These are phyloP conservation scores for Indicator maculatus DNA, from an alignment of 2,113 vertebrate species.

Conservation along the genomic window DNA sequence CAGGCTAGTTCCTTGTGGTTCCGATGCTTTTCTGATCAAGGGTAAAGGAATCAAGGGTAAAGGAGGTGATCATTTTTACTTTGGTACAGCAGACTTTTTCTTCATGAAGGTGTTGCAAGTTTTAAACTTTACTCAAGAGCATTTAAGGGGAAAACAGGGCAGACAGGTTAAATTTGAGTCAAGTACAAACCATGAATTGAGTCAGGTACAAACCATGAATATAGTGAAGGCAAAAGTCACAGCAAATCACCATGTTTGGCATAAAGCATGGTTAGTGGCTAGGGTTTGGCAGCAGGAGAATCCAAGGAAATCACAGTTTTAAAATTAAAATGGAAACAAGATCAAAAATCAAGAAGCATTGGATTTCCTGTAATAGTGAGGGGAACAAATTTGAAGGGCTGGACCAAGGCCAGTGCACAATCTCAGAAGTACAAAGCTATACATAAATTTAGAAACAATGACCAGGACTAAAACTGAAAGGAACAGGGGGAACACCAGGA, in stretches of 20 bases:
- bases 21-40: not conserved
- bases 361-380: not conserved
- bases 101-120: not conserved
- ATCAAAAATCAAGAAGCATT: not conserved
- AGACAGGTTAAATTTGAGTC: not conserved
- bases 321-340: not conserved
- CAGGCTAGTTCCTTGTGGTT: not conserved
- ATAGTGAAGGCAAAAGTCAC: not conserved
- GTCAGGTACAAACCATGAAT: not conserved
- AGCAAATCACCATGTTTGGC: not conserved
- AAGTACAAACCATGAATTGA: not conserved
- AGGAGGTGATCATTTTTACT: not conserved
- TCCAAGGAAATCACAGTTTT: not conserved
- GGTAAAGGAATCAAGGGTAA: not conserved
- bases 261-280: not conserved
- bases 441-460: not conserved
- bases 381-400: not conserved
- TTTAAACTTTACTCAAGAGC: not conserved
- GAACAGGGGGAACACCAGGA: accelerated
- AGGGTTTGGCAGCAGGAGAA: not conserved
- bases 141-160: not conserved
- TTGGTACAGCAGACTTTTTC: not conserved
- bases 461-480: not conserved
- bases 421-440: not conserved
- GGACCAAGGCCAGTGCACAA: not conserved